phyloP scores from a whole-genome alignment of 2,888 invertebrate genomes.

The Watsonalla cultraria region DNA sequence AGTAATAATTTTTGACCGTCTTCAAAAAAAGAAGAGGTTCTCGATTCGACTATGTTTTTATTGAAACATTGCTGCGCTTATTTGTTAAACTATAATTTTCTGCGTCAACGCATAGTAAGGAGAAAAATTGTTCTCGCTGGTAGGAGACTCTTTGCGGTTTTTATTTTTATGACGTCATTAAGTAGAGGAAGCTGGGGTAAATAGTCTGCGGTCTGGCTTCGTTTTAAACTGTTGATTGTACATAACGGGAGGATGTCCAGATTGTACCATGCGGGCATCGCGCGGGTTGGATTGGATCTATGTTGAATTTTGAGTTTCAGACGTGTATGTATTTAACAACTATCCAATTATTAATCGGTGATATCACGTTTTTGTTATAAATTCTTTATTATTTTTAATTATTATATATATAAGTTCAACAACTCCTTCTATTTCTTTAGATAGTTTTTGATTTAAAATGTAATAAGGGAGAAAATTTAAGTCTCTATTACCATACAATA shows the following conservation, averaged over 20 bases:
- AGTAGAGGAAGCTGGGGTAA: conserved; percentile 62
- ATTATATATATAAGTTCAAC: too few species aligned
- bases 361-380: too few species aligned
- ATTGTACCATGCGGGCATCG: conserved; percentile 7
- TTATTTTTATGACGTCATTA: conserved; percentile 72
- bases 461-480: too few species aligned
- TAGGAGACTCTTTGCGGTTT: conserved; percentile 46
- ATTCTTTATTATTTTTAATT: too few species aligned
- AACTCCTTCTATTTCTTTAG: too few species aligned
- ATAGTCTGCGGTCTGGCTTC: conserved; percentile 56
- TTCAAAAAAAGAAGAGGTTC: too few species aligned
- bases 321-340: too few species aligned
- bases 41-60: too few species aligned
- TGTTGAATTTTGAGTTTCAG: conserved; percentile 18
- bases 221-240: conserved; percentile 61
- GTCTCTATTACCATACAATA: too few species aligned
- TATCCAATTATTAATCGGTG: too few species aligned
- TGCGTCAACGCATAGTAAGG: conserved; percentile 47
- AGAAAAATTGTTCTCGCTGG: conserved; percentile 45
- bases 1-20: too few species aligned
- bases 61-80: neutral
- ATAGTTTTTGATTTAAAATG: too few species aligned
- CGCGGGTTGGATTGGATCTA: conserved; percentile 16
- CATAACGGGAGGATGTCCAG: conserved; percentile 29
- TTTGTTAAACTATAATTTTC: conserved; percentile 56